phyloP scores from a whole-genome alignment of 2,797 vertebrate species.

The Gymnoscopelus braueri region DNA sequence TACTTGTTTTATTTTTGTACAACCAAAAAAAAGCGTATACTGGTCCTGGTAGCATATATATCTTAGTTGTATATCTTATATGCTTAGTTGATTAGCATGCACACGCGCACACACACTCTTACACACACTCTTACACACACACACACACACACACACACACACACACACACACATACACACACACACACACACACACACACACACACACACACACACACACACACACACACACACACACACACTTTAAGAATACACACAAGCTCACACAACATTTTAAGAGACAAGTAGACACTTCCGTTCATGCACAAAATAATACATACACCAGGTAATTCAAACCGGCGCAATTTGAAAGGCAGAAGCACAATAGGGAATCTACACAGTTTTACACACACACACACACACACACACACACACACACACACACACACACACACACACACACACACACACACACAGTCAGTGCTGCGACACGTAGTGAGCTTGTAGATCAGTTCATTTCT shows the following conservation, averaged over 20 bases:
- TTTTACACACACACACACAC: background rate
- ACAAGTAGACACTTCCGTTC: too few species aligned
- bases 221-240: background rate
- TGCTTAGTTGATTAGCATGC: too few species aligned
- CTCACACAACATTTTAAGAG: background rate
- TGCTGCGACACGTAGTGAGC: too few species aligned
- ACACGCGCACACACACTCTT: constrained; percentile 5
- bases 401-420: background rate
- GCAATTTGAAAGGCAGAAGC: too few species aligned
- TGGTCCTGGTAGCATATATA: too few species aligned
- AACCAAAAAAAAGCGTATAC: too few species aligned
- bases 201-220: constrained; percentile 5
- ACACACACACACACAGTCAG: background rate
- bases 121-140: too few species aligned
- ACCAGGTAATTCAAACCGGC: too few species aligned
- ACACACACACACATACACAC: constrained; percentile 13
- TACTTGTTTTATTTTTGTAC: too few species aligned
- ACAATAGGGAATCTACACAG: background rate
- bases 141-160: constrained; percentile 42
- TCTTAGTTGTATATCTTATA: too few species aligned
- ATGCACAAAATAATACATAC: too few species aligned
- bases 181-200: constrained; percentile 18
- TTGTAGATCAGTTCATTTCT: background rate
- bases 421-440: background rate
- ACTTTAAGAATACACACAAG: background rate